Base-by-base conservation (phyloP, 1,140 invertebrate genomes). In the Drosophila ironensis region DNA sequence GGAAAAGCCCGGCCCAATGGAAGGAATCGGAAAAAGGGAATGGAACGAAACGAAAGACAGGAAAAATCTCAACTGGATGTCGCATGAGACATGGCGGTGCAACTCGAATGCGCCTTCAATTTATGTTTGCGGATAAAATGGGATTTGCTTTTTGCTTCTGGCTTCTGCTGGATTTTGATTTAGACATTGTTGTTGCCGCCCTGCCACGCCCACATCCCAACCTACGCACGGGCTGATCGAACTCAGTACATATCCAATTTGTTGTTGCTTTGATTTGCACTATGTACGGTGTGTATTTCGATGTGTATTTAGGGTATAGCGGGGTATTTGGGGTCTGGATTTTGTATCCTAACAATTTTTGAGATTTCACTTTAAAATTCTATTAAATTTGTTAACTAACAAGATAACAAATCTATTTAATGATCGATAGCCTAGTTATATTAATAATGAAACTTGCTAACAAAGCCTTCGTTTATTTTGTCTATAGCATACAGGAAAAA, bases 91-190 rank as follows among this genome's bases (percentile, higher is more conserved):
- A 70, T 76, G 56, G 66, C 63, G 77, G 69, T 84, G 80, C 77
- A 77, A 66, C 76, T 84, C 38, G 56, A 77, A 84, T 82, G 64
- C 69, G 73, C 54, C 78, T 82, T 86, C 80, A 86, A 86, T 86
- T 86, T 86, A 86, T 86, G 80, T 84, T 86, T 86, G 80, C 80
- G 80, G 81, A 86, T 86, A 80, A 84, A 86, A 86, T 86, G 70
- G 80, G 80, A 86, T 86, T 86, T 86, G 74, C 63, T 73, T 81
- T 72, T 57, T 68, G 67, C 68, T 63, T 60, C 72, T 71, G 56
- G 67, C 67, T 72, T 72, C 56, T 47, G 57, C 35, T 63, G 54
- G 66, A 52, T 68, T 72, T 60, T 80, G 75, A 80, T 80, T 80
- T 80, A 74, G 75, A 60, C 59, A 78, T 80, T 78, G 74, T 72